These are phyloP conservation scores for Alitta virens DNA, from an alignment of 2,888 invertebrate genomes.

Conservation along the genomic window DNA sequence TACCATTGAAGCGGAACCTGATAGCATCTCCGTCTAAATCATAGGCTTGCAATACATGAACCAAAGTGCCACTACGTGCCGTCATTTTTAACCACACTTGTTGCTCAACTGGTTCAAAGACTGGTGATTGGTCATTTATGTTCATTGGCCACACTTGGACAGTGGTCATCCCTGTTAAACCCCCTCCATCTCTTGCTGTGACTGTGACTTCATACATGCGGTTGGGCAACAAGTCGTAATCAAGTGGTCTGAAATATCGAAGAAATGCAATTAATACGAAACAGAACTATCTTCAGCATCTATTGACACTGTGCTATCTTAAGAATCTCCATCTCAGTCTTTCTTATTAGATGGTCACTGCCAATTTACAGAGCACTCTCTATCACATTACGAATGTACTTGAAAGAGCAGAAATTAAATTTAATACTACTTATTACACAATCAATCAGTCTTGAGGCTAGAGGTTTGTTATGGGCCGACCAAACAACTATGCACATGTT, in stretches of 20 bases:
- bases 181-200: conserved; percentile 90
- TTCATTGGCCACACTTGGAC: conserved; percentile 77
- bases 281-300: too few species aligned
- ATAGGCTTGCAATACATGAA: conserved; percentile 92
- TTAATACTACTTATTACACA: conserved; percentile 19
- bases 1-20: conserved; percentile 18
- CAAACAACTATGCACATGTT: too few species aligned
- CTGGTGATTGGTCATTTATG: conserved; percentile 93
- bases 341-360: too few species aligned
- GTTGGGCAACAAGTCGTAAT: conserved; percentile 43
- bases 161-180: conserved; percentile 47
- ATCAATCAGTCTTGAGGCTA: too few species aligned
- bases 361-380: too few species aligned
- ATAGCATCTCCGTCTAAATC: conserved; percentile 84
- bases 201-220: conserved; percentile 78
- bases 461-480: too few species aligned
- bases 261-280: too few species aligned
- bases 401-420: conserved; percentile 9
- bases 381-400: too few species aligned
- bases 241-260: conserved; percentile 42
- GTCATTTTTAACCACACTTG: conserved; percentile 24
- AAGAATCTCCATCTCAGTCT: too few species aligned
- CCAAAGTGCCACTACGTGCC: conserved; percentile 65
- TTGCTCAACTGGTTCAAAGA: conserved; percentile 23
- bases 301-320: too few species aligned